Evolutionary conservation across 2,113 vertebrate species (phyloP).

Genomic region (Leptobrachium ailaonicum): DNA sequence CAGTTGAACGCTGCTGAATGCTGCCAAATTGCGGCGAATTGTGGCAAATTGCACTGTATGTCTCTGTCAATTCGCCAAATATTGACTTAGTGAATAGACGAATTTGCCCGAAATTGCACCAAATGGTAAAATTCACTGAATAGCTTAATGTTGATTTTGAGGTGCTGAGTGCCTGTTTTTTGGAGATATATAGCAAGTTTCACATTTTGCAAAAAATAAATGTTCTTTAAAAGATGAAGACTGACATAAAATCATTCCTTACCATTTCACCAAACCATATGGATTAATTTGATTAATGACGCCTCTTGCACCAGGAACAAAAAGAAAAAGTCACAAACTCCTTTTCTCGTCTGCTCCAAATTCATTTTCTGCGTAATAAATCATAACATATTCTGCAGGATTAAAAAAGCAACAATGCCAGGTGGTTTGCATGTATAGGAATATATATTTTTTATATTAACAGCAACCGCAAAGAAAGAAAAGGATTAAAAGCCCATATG

Average conservation of each 20-base stretch:
- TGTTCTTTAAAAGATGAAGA: background rate
- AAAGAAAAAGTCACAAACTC: background rate
- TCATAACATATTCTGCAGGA: background rate
- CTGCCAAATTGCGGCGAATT: too few species aligned
- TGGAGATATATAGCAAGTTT: too few species aligned
- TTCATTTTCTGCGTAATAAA: background rate
- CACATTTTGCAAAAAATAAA: background rate
- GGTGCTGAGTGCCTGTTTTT: too few species aligned
- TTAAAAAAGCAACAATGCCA: background rate
- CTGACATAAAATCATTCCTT: background rate
- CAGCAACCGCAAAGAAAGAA: background rate
- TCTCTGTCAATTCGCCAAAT: too few species aligned
- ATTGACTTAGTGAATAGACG: too few species aligned
- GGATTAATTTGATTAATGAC: constrained; percentile 1
- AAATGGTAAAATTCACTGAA: too few species aligned
- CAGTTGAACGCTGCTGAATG: too few species aligned
- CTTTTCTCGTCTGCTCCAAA: constrained; percentile 5
- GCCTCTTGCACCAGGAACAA: background rate
- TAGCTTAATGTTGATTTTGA: too few species aligned
- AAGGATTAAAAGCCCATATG: background rate
- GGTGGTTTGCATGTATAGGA: background rate
- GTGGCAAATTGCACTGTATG: too few species aligned
- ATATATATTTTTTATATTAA: background rate
- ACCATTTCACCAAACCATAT: background rate
- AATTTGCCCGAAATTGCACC: too few species aligned